Evolutionary conservation across 64 coral and sea anemone genomes (phyloP).

Genomic region (Anthopleura sola): DNA sequence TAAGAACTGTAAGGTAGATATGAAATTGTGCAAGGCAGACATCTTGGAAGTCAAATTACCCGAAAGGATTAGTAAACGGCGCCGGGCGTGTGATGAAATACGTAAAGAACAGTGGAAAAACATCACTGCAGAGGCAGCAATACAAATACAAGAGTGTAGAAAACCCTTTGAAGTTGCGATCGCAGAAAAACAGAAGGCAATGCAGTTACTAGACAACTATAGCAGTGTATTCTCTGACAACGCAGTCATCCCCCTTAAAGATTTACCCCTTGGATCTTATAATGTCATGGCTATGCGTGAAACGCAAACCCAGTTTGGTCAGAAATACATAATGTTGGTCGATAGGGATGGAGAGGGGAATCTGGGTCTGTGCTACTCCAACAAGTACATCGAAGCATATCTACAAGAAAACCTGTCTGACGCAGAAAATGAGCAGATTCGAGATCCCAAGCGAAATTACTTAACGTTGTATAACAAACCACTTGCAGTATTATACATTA

Average conservation of each 20-base stretch:
- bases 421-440: neutral
- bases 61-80: neutral
- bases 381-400: too few species aligned
- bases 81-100: neutral
- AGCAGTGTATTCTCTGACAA: neutral
- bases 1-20: constrained; percentile 2
- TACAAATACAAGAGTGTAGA: constrained; percentile 22
- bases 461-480: neutral
- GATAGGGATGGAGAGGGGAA: too few species aligned
- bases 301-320: neutral
- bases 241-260: constrained; percentile 21
- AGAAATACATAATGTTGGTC: neutral
- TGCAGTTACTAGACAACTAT: neutral
- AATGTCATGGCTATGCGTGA: constrained; percentile 3
- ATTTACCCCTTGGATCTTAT: constrained; percentile 19
- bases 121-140: constrained; percentile 3
- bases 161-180: constrained; percentile 32
- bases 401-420: neutral
- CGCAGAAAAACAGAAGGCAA: neutral
- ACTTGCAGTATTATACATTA: neutral
- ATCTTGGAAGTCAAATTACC: neutral
- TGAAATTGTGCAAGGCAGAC: neutral
- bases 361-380: too few species aligned
- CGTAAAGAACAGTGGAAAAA: constrained; percentile 1
- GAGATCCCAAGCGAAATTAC: constrained; percentile 4